Evolutionary conservation across 53 echinoderm and acorn worm species (phyloP), one percentile per base, ranked within the genome.

Genomic region (Apostichopus leukothele): DNA sequence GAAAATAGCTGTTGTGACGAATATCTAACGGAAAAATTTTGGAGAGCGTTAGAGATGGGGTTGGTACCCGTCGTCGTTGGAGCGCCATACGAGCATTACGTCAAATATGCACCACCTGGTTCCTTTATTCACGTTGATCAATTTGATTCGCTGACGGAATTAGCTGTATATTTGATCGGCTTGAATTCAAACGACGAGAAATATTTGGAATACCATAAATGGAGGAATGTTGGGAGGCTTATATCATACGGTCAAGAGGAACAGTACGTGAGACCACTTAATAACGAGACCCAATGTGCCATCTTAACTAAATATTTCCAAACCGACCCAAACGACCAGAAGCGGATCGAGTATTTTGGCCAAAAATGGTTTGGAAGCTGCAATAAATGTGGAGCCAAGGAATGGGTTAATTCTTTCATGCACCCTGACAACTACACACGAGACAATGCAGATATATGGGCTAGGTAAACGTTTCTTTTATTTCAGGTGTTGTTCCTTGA

Each of bases 1-100:
- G 88, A 87, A 75, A 87, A 87, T 52, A 87, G 88, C 50, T 87
- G 88, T 75, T 87, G 88, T 22, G 88, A 87, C 5, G 74, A 87
- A 4, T 87, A 87, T 25, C 53, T 87, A 14, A 87, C 88, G 4
- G 88, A 87, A 12, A 87, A 87, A 73, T 87, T 87, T 53, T 87
- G 88, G 88, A 74, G 88, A 22, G 75, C 88, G 9, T 25, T 87
- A 23, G 55, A 87, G 75, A 87, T 75, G 75, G 88, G 88, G 9
- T 4, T 74, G 5, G 88, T 87, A 10, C 88, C 88, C 8, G 88
- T 87, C 5, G 88, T 87, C 22, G 10, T 87, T 6, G 88, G 88
- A 5, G 88, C 74, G 10, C 75, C 88, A 18, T 52, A 21, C 54
- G 75, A 87, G 57, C 88, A 87, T 19, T 87, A 87, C 12, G 52